Evolutionary conservation across 2,113 vertebrate genomes (phyloP).

Genomic region (Polypterus bichir): DNA sequence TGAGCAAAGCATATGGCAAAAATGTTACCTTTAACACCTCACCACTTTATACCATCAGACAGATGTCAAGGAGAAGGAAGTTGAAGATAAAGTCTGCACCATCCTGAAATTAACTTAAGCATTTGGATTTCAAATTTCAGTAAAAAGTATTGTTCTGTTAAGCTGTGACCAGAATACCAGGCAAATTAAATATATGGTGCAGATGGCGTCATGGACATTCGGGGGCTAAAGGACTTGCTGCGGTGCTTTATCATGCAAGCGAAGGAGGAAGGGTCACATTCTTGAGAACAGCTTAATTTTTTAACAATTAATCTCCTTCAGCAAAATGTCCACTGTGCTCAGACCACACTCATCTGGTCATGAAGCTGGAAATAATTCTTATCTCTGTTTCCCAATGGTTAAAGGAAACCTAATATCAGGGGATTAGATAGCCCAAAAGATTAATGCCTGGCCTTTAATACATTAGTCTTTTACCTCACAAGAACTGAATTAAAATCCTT

Average conservation of each 20-base stretch:
- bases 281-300: constrained; percentile 47
- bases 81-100: too few species aligned
- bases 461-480: constrained; percentile 17
- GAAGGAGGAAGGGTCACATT: constrained; percentile 32
- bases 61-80: too few species aligned
- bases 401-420: constrained; percentile 23
- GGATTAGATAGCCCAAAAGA: constrained; percentile 22
- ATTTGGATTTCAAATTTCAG: neutral
- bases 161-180: neutral
- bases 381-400: constrained; percentile 13
- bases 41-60: too few species aligned
- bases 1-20: too few species aligned
- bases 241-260: constrained; percentile 29
- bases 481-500: constrained; percentile 14
- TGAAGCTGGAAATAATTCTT: constrained; percentile 19
- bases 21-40: too few species aligned
- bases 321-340: constrained; percentile 14
- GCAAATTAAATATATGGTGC: constrained; percentile 21
- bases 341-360: constrained; percentile 16
- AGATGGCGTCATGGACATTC: constrained; percentile 36
- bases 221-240: constrained; percentile 20
- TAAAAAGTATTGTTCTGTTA: neutral
- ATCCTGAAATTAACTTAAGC: neutral
- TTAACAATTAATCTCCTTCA: constrained; percentile 52
- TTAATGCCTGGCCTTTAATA: constrained; percentile 23